Evolutionary conservation across 2,888 invertebrate species (phyloP).

Genomic region (Brenthis daphne): DNA sequence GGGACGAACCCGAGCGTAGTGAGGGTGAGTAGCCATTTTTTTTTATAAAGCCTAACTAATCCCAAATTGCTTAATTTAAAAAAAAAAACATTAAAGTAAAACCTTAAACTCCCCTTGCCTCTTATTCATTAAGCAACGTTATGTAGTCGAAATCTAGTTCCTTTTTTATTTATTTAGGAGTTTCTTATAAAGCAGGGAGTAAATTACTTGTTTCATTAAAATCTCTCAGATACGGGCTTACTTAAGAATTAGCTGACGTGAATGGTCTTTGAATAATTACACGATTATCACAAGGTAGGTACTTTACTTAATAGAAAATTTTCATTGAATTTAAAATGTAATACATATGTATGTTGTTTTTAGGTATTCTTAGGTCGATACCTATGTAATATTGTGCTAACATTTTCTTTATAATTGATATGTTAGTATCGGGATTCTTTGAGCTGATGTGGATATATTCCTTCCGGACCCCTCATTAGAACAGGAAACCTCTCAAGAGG

Average conservation of each 20-base stretch:
- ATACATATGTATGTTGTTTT: not conserved
- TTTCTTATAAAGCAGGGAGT: not conserved
- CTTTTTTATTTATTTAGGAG: not conserved
- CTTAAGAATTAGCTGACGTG: not conserved
- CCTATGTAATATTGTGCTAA: not conserved
- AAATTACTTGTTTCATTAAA: slow-evolving; percentile 8
- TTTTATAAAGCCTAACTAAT: too few relatives aligned
- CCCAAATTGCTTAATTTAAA: too few relatives aligned
- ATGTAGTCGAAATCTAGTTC: too few relatives aligned
- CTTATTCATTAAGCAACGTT: too few relatives aligned
- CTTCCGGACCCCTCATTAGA: slow-evolving; percentile 18
- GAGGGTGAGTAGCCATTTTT: too few relatives aligned
- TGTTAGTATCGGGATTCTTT: slow-evolving; percentile 11
- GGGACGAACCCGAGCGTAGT: too few relatives aligned
- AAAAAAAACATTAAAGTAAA: too few relatives aligned
- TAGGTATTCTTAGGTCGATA: not conserved
- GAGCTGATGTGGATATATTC: slow-evolving; percentile 16
- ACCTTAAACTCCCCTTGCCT: too few relatives aligned
- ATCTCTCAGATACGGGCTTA: not conserved
- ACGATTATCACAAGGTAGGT: not conserved
- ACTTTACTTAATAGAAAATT: not conserved
- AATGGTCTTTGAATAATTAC: slow-evolving; percentile 1
- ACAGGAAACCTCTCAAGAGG: slow-evolving; percentile 18
- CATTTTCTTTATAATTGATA: slow-evolving; percentile 12
- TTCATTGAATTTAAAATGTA: not conserved